Base-by-base conservation (phyloP, 2,797 vertebrate genomes). In the Microhierax caerulescens region DNA sequence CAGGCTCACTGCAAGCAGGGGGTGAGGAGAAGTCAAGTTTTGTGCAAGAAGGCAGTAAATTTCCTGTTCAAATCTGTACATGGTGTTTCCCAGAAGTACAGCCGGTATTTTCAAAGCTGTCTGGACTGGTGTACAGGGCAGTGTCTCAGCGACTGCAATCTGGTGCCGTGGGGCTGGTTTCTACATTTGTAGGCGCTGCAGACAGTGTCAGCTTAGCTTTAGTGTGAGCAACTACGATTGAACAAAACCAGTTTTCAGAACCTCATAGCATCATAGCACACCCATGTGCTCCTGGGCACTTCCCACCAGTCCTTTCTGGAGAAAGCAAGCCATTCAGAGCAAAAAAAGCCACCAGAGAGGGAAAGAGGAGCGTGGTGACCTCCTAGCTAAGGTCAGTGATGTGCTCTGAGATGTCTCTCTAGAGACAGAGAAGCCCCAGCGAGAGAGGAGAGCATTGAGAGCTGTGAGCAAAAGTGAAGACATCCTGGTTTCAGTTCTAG, bases 401-500 rank as follows among this genome's bases (percentile, higher is more conserved):
- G 37, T 1, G n/a, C 69, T 73, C 69, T 48, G 8, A 88, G 68
- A 50, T 0, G 0, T 3, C 54, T 43, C 37, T 72, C 24, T 24
- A 11, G 73, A 76, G 32, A 68, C 19, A 7, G 2, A 1, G 65
- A 57, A 76, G 63, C 9, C 32, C 30, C 83, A 79, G 61, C 14
- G 3, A 76, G 60, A 73, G 28, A 76, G 6, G 13, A 78, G 36
- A 88, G 37, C 80, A 7, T 6, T 11, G 48, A 54, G 43, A 91
- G 30, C 53, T 11, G 47, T 4, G 41, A 93, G 78, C 93, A 93
- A 95, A 97, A 95, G 96, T 83, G 88, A 96, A 95, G 90, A 95
- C 95, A 75, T 69, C 61, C 68, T 90, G 72, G 86, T 96, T 97
- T 97, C 96, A 93, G 45, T 92, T 96, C 78, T 48, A 93, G 65